phyloP scores from a whole-genome alignment of 1,140 invertebrate species.

The Mesaphorura yosii region DNA sequence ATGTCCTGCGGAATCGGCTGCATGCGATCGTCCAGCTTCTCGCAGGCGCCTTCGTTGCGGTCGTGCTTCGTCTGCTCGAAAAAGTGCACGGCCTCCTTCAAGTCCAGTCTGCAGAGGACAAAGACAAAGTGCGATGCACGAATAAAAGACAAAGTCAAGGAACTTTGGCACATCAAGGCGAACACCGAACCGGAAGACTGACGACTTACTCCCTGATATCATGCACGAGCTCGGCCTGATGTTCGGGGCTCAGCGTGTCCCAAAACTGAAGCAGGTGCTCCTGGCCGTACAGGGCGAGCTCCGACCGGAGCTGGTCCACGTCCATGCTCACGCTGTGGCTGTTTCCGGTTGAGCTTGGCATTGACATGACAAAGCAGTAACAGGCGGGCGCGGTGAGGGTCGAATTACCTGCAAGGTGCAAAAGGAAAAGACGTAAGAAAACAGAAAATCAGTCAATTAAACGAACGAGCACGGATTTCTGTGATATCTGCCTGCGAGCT shows the following conservation, averaged over 20 bases:
- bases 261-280: slow-evolving; percentile 77
- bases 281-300: slow-evolving; percentile 47
- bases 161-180: background rate
- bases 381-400: too few species aligned
- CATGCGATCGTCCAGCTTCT: slow-evolving; percentile 61
- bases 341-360: too few species aligned
- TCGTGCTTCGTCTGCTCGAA: slow-evolving; percentile 51
- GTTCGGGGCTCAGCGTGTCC: slow-evolving; percentile 53
- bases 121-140: slow-evolving; percentile 7
- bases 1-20: slow-evolving; percentile 66
- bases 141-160: slow-evolving; percentile 4
- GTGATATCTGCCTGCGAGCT: too few species aligned
- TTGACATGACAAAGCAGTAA: too few species aligned
- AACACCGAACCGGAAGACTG: too few species aligned
- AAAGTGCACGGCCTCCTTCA: slow-evolving; percentile 50
- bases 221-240: slow-evolving; percentile 40
- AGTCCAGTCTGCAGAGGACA: slow-evolving; percentile 47
- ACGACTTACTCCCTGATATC: slow-evolving; percentile 30
- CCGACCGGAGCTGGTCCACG: slow-evolving; percentile 34
- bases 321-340: too few species aligned
- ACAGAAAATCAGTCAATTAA: too few species aligned
- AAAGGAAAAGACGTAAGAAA: too few species aligned
- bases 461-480: too few species aligned
- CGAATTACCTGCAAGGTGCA: too few species aligned
- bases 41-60: slow-evolving; percentile 38